phyloP scores from a whole-genome alignment of 2,888 invertebrate genomes.

The Lobophora halterata region DNA sequence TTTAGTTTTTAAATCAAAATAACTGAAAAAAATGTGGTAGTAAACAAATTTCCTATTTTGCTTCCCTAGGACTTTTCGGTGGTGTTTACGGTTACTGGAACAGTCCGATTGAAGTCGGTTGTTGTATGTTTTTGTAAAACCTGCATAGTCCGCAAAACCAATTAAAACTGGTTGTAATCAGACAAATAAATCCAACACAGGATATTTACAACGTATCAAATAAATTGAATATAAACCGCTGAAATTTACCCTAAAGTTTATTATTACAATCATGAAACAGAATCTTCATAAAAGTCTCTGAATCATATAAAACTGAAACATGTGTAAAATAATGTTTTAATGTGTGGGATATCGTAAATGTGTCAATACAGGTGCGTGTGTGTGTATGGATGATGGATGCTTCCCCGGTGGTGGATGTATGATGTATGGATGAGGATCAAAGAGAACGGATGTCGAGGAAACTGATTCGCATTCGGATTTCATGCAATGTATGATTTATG shows the following conservation, averaged over 20 bases:
- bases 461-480: conserved; percentile 18
- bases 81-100: too few species aligned
- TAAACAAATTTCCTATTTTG: too few species aligned
- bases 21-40: too few species aligned
- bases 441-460: conserved; percentile 32
- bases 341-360: conserved; percentile 41
- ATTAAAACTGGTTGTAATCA: too few species aligned
- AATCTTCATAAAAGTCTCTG: conserved; percentile 12
- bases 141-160: too few species aligned
- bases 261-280: conserved; percentile 7
- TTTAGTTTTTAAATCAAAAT: too few species aligned
- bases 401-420: conserved; percentile 26
- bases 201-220: conserved; percentile 16
- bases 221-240: conserved; percentile 7
- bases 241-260: conserved; percentile 9
- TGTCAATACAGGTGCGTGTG: conserved; percentile 40
- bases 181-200: conserved; percentile 3
- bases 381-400: conserved; percentile 40
- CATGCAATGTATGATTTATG: conserved; percentile 15
- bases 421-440: conserved; percentile 38
- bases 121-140: too few species aligned
- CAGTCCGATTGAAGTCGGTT: too few species aligned
- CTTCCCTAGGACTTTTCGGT: too few species aligned
- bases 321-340: conserved; percentile 22
- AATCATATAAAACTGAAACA: conserved; percentile 20